Base-by-base conservation (phyloP, 1,140 invertebrate species). In the Pachyrhynchus sulphureomaculatus region DNA sequence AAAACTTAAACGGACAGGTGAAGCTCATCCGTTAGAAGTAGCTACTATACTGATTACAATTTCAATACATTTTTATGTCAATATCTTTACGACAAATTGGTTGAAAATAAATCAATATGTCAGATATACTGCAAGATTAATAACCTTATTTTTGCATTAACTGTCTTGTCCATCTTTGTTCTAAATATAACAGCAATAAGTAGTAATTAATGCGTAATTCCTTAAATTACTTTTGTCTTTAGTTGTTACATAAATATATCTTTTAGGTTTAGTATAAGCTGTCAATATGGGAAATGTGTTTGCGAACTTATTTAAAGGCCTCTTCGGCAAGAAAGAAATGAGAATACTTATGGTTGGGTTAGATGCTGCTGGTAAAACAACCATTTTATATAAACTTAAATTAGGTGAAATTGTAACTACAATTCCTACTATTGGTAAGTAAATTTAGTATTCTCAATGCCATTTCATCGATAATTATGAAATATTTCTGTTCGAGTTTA, bases 371-470 rank as follows among this genome's bases (percentile, higher is more conserved):
- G 96, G 96, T 84, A 99, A 99, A 90, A 99, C 96, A 74, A 99
- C 96, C 81, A 99, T 99, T 81, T 85, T 99, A 81, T 98, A 99
- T 86, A 98, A 98, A 88, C 87, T 99, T 77, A 98, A 99, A 88
- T 88, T 99, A 84, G 96, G 96, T 78, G 96, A 99, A 92, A 96
- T 99, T 84, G 95, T 99, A 72, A 98, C 95, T 76, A 99, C 96
- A 73, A 99, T 99, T 86, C 96, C 96, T 70, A 99, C 96, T 71
- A 98, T 99, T 86, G 96, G 95, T 95, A 78, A 89, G 86, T 82
- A 62, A 34, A 6, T 12, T 41, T 51, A 15, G 26, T 53, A 29
- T 36, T 21, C 26, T 33, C 2, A 4, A 15, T 58, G 36, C 34
- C 58, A 52, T 59, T 24, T 56, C 34, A 37, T 21, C 39, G 23